These are phyloP conservation scores for Oxygymnocypris stewartii DNA, from an alignment of 2,113 vertebrate genomes.

Conservation along the genomic window DNA sequence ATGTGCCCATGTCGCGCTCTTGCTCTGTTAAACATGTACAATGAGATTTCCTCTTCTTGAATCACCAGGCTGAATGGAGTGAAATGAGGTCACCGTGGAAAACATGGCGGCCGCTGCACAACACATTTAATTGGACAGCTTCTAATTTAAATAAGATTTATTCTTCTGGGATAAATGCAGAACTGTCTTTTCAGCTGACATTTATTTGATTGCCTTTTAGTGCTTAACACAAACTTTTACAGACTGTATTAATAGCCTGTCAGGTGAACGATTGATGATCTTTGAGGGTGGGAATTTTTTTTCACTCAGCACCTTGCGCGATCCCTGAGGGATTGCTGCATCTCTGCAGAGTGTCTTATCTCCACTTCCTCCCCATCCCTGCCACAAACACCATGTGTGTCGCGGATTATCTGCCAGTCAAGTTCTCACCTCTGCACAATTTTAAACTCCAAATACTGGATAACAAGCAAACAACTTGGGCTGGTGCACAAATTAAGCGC, in stretches of 20 bases:
- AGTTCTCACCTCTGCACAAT: constrained; percentile 21
- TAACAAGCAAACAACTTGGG: constrained; percentile 11
- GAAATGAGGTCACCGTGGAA: constrained; percentile 47
- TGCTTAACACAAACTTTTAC: background rate
- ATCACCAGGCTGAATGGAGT: constrained; percentile 38
- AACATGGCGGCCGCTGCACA: constrained; percentile 47
- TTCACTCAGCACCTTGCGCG: background rate
- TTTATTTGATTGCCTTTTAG: background rate
- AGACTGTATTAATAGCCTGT: background rate
- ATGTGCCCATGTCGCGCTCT: constrained; percentile 27
- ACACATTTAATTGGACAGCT: background rate
- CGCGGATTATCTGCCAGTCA: constrained; percentile 36
- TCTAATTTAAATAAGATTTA: constrained; percentile 11
- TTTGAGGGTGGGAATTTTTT: background rate
- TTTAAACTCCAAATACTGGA: constrained; percentile 13
- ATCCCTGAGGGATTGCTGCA: constrained; percentile 1
- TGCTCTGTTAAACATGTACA: constrained; percentile 54
- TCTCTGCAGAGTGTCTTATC: constrained; percentile 2
- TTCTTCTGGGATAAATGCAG: background rate
- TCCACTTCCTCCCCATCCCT: constrained; percentile 11
- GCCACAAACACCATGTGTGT: constrained; percentile 31
- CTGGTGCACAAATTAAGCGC: background rate
- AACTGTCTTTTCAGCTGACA: background rate
- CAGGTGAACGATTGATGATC: constrained; percentile 6
- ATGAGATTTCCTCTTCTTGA: constrained; percentile 52